Evolutionary conservation across 2,113 vertebrate species (phyloP).

Genomic region (Prionailurus viverrinus): DNA sequence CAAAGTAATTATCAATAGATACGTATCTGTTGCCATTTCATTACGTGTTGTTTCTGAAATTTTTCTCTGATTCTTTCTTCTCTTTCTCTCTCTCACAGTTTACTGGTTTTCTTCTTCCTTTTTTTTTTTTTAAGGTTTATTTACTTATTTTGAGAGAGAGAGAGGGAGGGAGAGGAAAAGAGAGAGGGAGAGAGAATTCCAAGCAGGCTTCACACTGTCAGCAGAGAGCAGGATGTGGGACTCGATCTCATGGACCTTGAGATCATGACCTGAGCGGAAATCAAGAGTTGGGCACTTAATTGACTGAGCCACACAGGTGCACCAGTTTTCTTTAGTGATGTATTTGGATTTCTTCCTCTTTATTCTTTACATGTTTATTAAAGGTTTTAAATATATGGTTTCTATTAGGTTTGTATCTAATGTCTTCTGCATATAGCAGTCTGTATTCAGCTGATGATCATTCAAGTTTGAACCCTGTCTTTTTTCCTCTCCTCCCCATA

Average conservation of each 20-base stretch:
- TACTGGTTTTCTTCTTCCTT: background rate
- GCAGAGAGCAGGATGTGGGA: no score
- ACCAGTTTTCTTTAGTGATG: background rate
- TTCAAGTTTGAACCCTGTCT: background rate
- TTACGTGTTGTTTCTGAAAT: background rate
- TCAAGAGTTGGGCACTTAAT: no score
- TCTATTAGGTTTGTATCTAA: background rate
- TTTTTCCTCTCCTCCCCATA: background rate
- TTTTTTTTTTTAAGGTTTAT: no score
- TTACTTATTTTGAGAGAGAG: no score
- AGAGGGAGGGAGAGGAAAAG: no score
- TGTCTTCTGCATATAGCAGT: background rate
- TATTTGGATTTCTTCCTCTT: background rate
- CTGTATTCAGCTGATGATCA: background rate
- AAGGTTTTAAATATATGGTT: background rate
- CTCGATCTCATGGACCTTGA: no score
- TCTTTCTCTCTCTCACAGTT: background rate
- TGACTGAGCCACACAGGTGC: no score
- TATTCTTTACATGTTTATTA: background rate
- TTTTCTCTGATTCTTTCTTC: background rate
- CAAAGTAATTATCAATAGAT: background rate
- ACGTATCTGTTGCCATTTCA: background rate
- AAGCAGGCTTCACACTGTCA: no score
- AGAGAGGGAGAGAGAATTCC: no score
- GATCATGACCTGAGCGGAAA: no score